Conservation (phyloP, 2,888 invertebrate species). For the Xestia xanthographa region DNA sequence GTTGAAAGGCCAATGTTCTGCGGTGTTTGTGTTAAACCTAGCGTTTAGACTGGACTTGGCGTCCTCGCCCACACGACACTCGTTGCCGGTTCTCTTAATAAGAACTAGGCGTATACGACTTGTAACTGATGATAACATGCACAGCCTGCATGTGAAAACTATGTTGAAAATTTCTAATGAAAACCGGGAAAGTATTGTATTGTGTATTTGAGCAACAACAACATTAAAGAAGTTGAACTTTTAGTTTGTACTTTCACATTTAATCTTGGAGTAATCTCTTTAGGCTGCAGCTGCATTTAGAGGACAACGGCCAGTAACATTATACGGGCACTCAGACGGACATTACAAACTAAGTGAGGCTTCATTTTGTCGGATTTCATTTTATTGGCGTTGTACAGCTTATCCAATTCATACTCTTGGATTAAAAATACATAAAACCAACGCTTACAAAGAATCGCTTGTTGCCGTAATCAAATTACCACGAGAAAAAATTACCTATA, state of each 20-base stretch:
- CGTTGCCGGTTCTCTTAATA: slow-evolving; percentile 40
- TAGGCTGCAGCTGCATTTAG: slow-evolving; percentile 12
- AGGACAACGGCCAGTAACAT: neutral
- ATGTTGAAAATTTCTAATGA: slow-evolving; percentile 13
- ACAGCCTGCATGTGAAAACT: slow-evolving; percentile 2
- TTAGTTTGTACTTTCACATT: slow-evolving; percentile 45
- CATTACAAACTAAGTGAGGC: neutral
- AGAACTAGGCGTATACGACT: slow-evolving; percentile 3
- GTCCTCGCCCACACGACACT: slow-evolving; percentile 73
- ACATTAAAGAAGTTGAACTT: slow-evolving; percentile 15
- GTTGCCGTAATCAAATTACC: slow-evolving; percentile 28
- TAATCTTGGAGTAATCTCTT: slow-evolving; percentile 7
- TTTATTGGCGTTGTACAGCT: neutral
- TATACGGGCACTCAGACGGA: neutral
- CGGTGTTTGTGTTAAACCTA: slow-evolving; percentile 74
- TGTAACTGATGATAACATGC: neutral
- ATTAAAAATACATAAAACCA: neutral
- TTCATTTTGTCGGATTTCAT: slow-evolving; percentile 8
- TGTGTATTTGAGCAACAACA: slow-evolving; percentile 21
- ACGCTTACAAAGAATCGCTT: slow-evolving; percentile 26
- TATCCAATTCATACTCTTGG: slow-evolving; percentile 11
- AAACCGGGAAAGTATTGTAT: neutral
- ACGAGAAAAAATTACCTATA: slow-evolving; percentile 34
- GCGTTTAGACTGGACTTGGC: slow-evolving; percentile 71
- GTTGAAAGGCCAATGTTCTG: slow-evolving; percentile 82